Base-by-base conservation (phyloP, 2,888 invertebrate genomes). In the Drosophila setosimentum region DNA sequence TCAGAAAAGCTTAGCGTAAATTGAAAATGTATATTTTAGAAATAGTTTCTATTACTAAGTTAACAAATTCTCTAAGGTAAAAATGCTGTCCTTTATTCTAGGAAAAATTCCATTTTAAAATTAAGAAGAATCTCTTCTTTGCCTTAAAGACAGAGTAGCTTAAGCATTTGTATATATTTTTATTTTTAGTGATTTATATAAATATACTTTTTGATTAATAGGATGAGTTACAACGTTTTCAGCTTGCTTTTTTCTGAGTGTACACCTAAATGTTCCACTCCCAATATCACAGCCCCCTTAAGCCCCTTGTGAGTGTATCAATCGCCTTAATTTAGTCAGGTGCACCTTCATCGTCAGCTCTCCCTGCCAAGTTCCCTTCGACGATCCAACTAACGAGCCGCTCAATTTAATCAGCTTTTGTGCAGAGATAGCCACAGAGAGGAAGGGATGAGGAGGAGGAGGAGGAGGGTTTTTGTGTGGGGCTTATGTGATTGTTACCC, bases 381-480 rank as follows among this genome's bases (percentile, higher is more conserved):
- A 33, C 40, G 45, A 33, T 35, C 7, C 54, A 18, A 27, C 77
- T 75, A 62, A 62, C 79, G 69, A 79, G 70, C 66, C 60, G 63
- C 73, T 73, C 73, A 77, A 80, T 73, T 78, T 80, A 73, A 77
- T 68, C 63, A 48, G 76, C 54, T 78, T 73, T 73, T 73, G 67
- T 73, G 60, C 57, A 40, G 45, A 30, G 8, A 13, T 24, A 8
- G 24, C 7, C 21, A 1, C 10, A 21, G 18, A 51, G 21, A 3
- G 13, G 3, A 18, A 5, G n/a, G 18, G 13, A 6, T 18, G 18
- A 1, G 18, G 1, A 11, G 3, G 27, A 16, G n/a, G n/a, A n/a
- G n/a, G n/a, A n/a, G n/a, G n/a, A n/a, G n/a, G n/a, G 8, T 24
- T 2, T 8, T 45, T 45, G 8, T 45, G 16, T 24, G 16, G 16